Conservation (phyloP, 2,888 invertebrate genomes). For the Dendrolimus houi region DNA sequence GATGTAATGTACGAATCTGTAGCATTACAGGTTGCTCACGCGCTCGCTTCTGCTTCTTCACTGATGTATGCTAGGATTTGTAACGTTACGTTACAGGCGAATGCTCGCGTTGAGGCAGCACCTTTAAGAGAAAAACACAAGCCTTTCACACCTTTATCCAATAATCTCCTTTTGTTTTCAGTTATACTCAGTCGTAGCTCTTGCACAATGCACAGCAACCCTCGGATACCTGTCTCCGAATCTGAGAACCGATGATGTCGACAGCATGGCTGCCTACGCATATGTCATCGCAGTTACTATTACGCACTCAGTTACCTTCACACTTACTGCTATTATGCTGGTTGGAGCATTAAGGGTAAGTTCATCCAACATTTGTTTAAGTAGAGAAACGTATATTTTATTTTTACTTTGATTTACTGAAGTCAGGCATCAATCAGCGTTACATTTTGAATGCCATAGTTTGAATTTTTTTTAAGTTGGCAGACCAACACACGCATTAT, state of each 20-base stretch:
- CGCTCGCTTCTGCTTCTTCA: too few relatives aligned
- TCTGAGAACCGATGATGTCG: constrained; percentile 17
- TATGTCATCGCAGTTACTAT: constrained; percentile 30
- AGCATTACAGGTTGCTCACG: too few relatives aligned
- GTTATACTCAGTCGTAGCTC: constrained; percentile 46
- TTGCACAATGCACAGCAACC: constrained; percentile 45
- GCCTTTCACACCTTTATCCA: too few relatives aligned
- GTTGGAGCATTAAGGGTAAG: constrained; percentile 51
- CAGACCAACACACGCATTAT: too few relatives aligned
- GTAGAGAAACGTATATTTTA: background rate
- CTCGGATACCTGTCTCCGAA: constrained; percentile 22
- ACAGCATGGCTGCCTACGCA: constrained; percentile 21
- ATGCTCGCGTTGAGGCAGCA: too few relatives aligned
- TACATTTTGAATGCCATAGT: too few relatives aligned
- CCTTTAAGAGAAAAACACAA: too few relatives aligned
- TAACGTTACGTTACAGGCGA: too few relatives aligned
- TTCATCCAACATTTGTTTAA: background rate
- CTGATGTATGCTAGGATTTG: too few relatives aligned
- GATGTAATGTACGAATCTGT: too few relatives aligned
- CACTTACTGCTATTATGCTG: constrained; percentile 51
- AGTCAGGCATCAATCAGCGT: too few relatives aligned
- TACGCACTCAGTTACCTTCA: constrained; percentile 38
- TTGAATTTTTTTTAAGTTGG: too few relatives aligned
- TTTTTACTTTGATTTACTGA: background rate
- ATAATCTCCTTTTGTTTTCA: constrained; percentile 22